Percentiles rank a stretch among this genome's conserved stretches.
Conservation (phyloP, 1,140 invertebrate genomes). For the Scaptomyza graminum region DNA sequence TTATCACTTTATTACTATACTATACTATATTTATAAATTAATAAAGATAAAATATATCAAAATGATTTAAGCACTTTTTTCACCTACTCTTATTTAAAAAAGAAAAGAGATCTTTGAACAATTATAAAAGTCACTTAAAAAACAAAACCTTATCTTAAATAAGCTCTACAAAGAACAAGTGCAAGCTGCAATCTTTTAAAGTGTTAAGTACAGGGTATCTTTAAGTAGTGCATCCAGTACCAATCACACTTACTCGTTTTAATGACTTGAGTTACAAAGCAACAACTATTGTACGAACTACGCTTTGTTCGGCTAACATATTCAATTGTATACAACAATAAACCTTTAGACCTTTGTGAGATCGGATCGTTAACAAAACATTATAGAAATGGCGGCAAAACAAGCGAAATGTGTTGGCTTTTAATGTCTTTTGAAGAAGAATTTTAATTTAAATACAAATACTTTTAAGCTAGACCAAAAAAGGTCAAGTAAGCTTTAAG, state of each 20-base stretch:
- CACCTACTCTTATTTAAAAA: no score
- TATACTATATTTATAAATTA: no score
- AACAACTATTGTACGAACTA: not conserved
- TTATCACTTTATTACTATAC: no score
- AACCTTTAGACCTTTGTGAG: slow-evolving; percentile 7
- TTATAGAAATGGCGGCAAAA: not conserved
- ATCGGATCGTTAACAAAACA: slow-evolving; percentile 16
- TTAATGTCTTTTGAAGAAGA: slow-evolving; percentile 34
- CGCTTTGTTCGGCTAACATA: not conserved
- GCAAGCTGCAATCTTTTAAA: no score
- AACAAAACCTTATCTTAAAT: no score
- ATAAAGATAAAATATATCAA: no score
- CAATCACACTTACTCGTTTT: not conserved
- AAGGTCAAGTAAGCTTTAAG: not conserved
- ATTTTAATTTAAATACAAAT: slow-evolving; percentile 39
- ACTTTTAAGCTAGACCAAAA: not conserved
- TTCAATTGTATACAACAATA: not conserved
- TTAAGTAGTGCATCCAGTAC: not conserved
- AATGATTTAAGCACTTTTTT: no score
- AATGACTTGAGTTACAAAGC: slow-evolving; percentile 1
- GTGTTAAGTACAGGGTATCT: not conserved
- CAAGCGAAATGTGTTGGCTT: not conserved
- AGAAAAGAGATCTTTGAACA: no score
- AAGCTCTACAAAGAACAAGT: no score
- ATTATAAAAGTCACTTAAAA: no score